Evolutionary conservation across 2,888 invertebrate genomes (phyloP).

Genomic region (Marronus borbonicus): DNA sequence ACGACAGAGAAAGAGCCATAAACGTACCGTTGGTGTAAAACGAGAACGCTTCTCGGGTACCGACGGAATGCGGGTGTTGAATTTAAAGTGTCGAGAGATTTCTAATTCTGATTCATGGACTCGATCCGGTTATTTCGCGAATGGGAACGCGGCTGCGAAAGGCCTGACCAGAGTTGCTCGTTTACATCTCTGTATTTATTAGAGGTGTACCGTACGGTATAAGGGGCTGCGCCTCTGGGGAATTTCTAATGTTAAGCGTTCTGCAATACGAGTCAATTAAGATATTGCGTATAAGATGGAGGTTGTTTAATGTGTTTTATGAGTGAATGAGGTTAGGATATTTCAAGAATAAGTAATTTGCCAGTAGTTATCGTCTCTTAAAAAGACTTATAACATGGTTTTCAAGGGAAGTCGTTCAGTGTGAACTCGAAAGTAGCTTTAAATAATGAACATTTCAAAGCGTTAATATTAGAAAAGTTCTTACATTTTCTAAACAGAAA

Average conservation of each 20-base stretch:
- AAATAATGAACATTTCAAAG: no score
- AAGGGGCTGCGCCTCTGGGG: not conserved
- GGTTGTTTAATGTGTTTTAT: no score
- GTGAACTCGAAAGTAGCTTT: no score
- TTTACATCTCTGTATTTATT: not conserved
- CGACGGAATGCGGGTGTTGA: slow-evolving; percentile 62
- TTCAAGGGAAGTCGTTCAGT: no score
- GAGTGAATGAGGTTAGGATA: no score
- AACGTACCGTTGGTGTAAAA: not conserved
- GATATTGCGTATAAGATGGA: no score
- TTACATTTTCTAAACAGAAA: no score
- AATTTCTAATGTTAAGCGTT: not conserved
- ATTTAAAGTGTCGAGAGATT: slow-evolving; percentile 61
- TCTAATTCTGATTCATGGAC: slow-evolving; percentile 63
- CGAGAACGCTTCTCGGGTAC: not conserved
- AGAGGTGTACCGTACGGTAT: not conserved
- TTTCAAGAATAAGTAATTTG: no score
- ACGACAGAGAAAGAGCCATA: not conserved
- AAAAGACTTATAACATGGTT: no score
- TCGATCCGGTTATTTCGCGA: slow-evolving; percentile 52
- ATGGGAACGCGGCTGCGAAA: slow-evolving; percentile 24
- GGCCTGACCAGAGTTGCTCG: not conserved
- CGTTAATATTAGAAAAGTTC: no score
- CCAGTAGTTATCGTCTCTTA: no score
- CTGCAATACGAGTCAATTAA: not conserved